A percentile compares a stretch with the other conserved stretches of the same genome.
phyloP scores from a whole-genome alignment of 2,797 vertebrate species.

The Decapterus maruadsi region DNA sequence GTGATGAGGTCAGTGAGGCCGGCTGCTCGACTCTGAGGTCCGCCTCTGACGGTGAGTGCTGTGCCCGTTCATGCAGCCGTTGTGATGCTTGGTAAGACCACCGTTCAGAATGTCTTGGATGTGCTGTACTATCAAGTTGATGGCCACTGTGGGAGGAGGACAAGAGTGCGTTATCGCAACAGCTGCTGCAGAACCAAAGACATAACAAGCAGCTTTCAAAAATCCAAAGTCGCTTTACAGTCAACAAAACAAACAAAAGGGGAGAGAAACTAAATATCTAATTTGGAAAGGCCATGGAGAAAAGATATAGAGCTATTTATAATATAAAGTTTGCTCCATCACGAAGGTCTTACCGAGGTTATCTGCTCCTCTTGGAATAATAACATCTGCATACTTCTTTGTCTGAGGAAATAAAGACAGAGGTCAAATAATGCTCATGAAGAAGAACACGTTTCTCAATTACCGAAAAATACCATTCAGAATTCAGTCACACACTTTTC shows the following conservation, averaged over 20 bases:
- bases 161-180: neutral
- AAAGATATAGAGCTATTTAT: no score
- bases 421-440: neutral
- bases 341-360: slow-evolving; percentile 90
- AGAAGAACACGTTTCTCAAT: no score
- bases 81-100: slow-evolving; percentile 92
- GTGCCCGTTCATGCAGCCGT: slow-evolving; percentile 90
- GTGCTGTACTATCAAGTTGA: slow-evolving; percentile 99
- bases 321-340: neutral
- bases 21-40: slow-evolving; percentile 94
- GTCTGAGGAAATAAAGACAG: slow-evolving; percentile 83
- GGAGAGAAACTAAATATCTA: no score
- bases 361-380: slow-evolving; percentile 96
- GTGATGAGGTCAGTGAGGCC: slow-evolving; percentile 91
- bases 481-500: no score
- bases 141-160: slow-evolving; percentile 89
- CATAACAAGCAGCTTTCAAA: no score
- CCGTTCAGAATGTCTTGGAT: slow-evolving; percentile 99
- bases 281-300: no score
- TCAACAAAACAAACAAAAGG: no score
- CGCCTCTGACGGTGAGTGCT: slow-evolving; percentile 88
- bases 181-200: no score
- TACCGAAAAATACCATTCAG: no score
- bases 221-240: no score
- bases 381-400: slow-evolving; percentile 98